phyloP scores from a whole-genome alignment of 2,113 vertebrate genomes.

The Rhipidura dahli region DNA sequence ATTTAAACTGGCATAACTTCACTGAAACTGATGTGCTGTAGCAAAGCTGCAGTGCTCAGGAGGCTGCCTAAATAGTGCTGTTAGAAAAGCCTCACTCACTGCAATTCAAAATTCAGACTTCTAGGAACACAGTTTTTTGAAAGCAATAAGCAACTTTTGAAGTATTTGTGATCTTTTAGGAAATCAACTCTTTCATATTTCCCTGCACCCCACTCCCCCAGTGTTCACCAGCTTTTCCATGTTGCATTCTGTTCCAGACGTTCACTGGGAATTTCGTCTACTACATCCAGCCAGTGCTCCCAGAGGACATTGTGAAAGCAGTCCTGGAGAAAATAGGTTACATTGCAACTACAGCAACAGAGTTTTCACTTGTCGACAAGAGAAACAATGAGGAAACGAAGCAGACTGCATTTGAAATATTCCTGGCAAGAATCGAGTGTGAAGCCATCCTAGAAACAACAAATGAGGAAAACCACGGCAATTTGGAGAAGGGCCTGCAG shows the following conservation, averaged over 20 bases:
- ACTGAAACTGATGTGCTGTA: not conserved
- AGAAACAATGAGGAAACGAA: conserved; percentile 64
- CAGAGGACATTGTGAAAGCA: conserved; percentile 53
- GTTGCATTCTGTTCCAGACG: conserved; percentile 69
- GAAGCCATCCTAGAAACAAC: conserved; percentile 70
- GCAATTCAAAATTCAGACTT: not conserved
- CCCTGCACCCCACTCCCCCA: not conserved
- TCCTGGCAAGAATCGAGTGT: conserved; percentile 79
- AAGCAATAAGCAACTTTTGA: not conserved
- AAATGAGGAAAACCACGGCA: conserved; percentile 50
- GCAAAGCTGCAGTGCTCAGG: not conserved
- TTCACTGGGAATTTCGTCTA: conserved; percentile 86
- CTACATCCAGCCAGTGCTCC: conserved; percentile 76
- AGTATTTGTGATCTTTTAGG: not conserved
- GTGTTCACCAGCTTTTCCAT: not conserved
- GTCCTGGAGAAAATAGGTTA: conserved; percentile 83
- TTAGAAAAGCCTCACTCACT: not conserved
- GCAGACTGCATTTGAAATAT: conserved; percentile 80
- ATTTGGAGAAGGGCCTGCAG: conserved; percentile 50
- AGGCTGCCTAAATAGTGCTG: not conserved
- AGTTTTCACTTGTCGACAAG: conserved; percentile 76
- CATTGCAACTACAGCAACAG: conserved; percentile 58
- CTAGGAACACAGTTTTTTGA: not conserved
- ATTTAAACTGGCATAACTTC: not conserved
- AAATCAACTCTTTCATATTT: not conserved